A percentile compares a stretch with the other conserved stretches of the same genome.
phyloP scores from a whole-genome alignment of 2,888 invertebrate species.

The Acanthosepion lycidas region DNA sequence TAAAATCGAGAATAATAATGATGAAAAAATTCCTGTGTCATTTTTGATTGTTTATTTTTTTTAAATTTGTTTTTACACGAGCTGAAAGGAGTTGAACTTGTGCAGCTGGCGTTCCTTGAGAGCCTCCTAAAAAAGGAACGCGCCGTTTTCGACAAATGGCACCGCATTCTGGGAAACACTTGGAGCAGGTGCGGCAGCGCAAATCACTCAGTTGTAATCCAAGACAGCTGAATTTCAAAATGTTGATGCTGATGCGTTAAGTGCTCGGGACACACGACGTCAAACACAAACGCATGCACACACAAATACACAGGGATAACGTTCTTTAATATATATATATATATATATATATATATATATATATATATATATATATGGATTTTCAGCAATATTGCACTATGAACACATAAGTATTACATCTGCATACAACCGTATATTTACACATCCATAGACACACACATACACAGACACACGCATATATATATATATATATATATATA shows the following conservation, averaged over 20 bases:
- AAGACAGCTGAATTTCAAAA: neutral
- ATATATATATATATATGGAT: too few relatives aligned
- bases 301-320: too few relatives aligned
- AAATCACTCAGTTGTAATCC: neutral
- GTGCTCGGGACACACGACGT: neutral
- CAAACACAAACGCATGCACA: too few relatives aligned
- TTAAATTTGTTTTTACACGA: neutral
- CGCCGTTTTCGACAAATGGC: neutral
- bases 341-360: too few relatives aligned
- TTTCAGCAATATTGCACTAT: too few relatives aligned
- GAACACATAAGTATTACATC: too few relatives aligned
- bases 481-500: too few relatives aligned
- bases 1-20: too few relatives aligned
- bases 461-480: too few relatives aligned
- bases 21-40: neutral
- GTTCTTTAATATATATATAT: too few relatives aligned
- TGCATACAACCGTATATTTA: too few relatives aligned
- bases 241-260: neutral
- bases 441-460: too few relatives aligned
- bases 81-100: slow-evolving; percentile 14
- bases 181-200: neutral
- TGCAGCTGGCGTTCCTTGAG: neutral
- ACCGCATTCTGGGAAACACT: neutral
- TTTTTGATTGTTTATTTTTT: neutral
- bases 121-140: neutral